These are phyloP conservation scores for Thymelicus lineola DNA, from an alignment of 2,888 invertebrate species.

Conservation along the genomic window DNA sequence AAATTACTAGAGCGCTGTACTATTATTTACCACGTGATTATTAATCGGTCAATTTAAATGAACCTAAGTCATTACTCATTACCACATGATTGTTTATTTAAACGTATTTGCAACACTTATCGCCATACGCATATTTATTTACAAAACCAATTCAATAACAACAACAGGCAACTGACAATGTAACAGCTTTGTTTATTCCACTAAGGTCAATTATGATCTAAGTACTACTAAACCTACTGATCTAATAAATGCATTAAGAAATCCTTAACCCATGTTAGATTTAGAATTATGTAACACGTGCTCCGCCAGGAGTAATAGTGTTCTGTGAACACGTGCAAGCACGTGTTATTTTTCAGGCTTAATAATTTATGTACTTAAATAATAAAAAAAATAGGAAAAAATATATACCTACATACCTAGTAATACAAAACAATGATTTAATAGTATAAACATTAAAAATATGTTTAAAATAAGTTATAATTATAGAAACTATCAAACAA, in stretches of 20 bases:
- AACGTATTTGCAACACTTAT: constrained; percentile 3
- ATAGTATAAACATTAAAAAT: no score
- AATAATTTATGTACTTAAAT: no score
- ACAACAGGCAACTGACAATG: background rate
- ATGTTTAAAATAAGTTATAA: no score
- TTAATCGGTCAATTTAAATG: background rate
- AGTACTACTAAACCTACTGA: background rate
- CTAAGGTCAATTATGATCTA: background rate
- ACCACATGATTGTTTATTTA: background rate
- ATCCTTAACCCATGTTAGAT: no score
- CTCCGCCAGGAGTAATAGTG: no score
- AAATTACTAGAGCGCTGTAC: constrained; percentile 14
- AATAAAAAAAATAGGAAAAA: no score
- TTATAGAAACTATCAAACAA: no score
- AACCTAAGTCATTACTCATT: background rate
- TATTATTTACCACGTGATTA: constrained; percentile 13
- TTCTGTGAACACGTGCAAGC: no score
- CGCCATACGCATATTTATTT: background rate
- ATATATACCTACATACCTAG: no score
- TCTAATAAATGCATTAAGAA: background rate
- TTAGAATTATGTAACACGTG: no score
- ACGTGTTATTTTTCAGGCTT: no score
- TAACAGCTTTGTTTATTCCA: background rate
- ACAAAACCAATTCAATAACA: background rate
- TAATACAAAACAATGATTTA: no score